Evolutionary conservation across 1,140 invertebrate species (phyloP), one percentile per base, ranked within the genome.

Genomic region (Luehdorfia chinensis): DNA sequence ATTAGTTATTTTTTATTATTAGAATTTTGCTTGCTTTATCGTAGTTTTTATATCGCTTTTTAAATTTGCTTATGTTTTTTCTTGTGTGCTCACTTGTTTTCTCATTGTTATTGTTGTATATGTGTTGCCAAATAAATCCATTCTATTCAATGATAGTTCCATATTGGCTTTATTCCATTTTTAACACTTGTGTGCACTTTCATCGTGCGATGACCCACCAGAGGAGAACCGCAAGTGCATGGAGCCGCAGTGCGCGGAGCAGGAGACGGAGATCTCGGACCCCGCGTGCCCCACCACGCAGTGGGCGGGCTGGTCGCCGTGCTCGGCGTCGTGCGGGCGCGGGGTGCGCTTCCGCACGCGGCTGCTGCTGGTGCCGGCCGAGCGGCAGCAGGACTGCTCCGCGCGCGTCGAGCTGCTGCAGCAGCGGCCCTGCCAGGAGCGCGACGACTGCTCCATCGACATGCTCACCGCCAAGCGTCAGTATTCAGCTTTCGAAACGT

Each of bases 141-240:
- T n/a, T n/a, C n/a, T n/a, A n/a, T n/a, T n/a, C n/a, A n/a, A n/a
- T n/a, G n/a, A n/a, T n/a, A n/a, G n/a, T n/a, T n/a, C n/a, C n/a
- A n/a, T n/a, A n/a, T n/a, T n/a, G n/a, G n/a, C n/a, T n/a, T n/a
- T n/a, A n/a, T n/a, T n/a, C n/a, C n/a, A n/a, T n/a, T n/a, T n/a
- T n/a, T n/a, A n/a, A n/a, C n/a, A n/a, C n/a, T n/a, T n/a, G n/a
- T n/a, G n/a, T n/a, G n/a, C n/a, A n/a, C n/a, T n/a, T n/a, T n/a
- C n/a, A n/a, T n/a, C n/a, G n/a, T n/a, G n/a, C n/a, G n/a, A n/a
- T n/a, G n/a, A n/a, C n/a, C n/a, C n/a, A n/a, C n/a, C 55, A 80
- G 90, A 92, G 19, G 92, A 96, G 65, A 94, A 92, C 64, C 89
- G 92, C 53, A 93, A 94, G 67, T 97, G 94, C 64, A 92, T 92